These are phyloP conservation scores for Eclectus roratus DNA, from an alignment of 2,113 vertebrate genomes.

Conservation along the genomic window DNA sequence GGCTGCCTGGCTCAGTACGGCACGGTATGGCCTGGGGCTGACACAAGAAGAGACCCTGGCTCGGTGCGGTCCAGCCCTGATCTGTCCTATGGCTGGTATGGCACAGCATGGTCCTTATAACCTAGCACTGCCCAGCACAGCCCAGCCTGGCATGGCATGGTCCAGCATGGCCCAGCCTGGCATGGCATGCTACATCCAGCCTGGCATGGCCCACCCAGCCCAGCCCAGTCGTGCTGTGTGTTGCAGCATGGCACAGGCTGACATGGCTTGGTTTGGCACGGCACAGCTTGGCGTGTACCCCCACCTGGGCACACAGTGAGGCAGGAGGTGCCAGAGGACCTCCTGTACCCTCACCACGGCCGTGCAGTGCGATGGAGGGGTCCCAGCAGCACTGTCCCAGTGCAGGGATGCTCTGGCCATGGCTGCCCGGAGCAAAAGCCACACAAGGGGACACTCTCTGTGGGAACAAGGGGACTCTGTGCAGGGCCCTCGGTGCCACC, in stretches of 20 bases:
- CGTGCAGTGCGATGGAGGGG: not conserved
- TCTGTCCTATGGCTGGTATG: not conserved
- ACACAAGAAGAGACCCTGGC: not conserved
- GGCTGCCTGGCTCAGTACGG: not conserved
- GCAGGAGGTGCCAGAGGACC: not conserved
- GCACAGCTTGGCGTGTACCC: fast-evolving
- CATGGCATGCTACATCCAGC: not conserved
- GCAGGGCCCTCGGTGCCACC: not conserved
- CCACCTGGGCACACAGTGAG: not conserved
- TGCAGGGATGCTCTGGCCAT: not conserved
- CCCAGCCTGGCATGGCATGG: not conserved
- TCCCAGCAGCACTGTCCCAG: not conserved
- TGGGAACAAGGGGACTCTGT: slow-evolving; percentile 44
- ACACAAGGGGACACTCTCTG: slow-evolving; percentile 24
- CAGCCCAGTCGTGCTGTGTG: not conserved
- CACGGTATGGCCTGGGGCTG: not conserved
- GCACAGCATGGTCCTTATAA: not conserved
- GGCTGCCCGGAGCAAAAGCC: not conserved
- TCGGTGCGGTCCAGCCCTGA: not conserved
- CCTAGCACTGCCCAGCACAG: too few relatives aligned
- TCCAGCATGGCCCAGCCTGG: not conserved
- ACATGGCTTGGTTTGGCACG: fast-evolving
- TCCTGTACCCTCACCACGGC: not conserved
- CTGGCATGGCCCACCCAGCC: too few relatives aligned
- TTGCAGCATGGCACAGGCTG: not conserved